A percentile compares a stretch with the other conserved stretches of the same genome.
phyloP scores from a whole-genome alignment of 2,113 vertebrate genomes.

The Orthonyx spaldingii region DNA sequence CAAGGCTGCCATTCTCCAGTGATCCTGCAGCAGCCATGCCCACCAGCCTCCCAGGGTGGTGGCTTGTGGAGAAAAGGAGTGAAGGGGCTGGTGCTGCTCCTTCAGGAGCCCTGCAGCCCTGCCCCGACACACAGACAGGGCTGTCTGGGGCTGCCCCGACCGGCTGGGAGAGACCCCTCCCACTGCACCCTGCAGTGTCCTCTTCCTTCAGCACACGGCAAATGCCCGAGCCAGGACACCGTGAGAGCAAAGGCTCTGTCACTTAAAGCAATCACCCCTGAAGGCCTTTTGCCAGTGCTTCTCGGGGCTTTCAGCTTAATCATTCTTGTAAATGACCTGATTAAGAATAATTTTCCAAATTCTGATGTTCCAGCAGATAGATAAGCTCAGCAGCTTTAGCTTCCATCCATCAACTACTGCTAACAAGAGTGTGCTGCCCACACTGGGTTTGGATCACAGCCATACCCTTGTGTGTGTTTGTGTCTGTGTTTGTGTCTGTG shows the following conservation, averaged over 20 bases:
- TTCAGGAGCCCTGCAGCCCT: not conserved
- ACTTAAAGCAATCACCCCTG: not conserved
- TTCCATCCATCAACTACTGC: not conserved
- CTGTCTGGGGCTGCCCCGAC: not conserved
- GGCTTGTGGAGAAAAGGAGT: not conserved
- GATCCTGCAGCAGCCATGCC: not conserved
- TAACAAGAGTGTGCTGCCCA: accelerated
- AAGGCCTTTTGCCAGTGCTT: not conserved
- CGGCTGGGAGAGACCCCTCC: not conserved
- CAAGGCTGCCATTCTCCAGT: not conserved
- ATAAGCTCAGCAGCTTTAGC: not conserved
- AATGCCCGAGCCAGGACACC: not conserved
- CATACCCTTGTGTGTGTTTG: accelerated
- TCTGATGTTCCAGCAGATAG: not conserved
- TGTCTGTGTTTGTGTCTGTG: not conserved
- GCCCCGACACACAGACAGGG: not conserved
- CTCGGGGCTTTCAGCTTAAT: not conserved
- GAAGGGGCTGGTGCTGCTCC: not conserved
- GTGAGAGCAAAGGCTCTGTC: not conserved
- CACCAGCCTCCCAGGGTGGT: not conserved
- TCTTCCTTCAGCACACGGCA: not conserved
- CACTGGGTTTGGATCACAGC: accelerated
- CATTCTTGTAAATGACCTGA: not conserved
- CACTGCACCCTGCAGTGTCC: accelerated
- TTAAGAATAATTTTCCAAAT: not conserved